Conservation (phyloP, 2,888 invertebrate genomes). For the Meteorus colon region DNA sequence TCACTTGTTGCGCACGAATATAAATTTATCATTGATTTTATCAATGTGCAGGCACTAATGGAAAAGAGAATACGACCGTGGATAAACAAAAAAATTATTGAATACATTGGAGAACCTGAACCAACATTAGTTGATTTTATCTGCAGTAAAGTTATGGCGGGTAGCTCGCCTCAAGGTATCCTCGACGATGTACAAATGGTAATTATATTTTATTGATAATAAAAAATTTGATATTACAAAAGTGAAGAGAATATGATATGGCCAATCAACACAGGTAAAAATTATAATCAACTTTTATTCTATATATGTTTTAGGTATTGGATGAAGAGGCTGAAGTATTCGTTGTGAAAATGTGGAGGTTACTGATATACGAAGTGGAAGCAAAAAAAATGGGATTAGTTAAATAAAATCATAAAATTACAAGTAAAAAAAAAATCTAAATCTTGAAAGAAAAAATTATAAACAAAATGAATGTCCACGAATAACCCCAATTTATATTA, state of each 20-base stretch:
- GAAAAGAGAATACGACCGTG: constrained; percentile 98
- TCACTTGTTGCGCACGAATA: constrained; percentile 10
- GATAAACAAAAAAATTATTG: constrained; percentile 99
- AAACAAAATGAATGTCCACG: constrained; percentile 41
- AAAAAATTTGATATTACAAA: background rate
- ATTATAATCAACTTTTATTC: constrained; percentile 43
- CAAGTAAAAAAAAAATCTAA: constrained; percentile 23
- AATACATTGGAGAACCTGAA: constrained; percentile 99
- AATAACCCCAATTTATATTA: constrained; percentile 61
- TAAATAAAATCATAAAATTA: constrained; percentile 75
- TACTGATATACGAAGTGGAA: constrained; percentile 99
- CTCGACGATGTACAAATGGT: constrained; percentile 99
- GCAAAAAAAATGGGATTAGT: constrained; percentile 96
- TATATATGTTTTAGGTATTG: constrained; percentile 83
- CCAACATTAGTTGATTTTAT: constrained; percentile 99
- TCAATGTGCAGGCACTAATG: constrained; percentile 83
- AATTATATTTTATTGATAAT: constrained; percentile 57
- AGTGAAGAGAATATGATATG: background rate
- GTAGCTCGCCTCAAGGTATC: constrained; percentile 94
- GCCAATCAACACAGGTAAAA: background rate
- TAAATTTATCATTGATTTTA: background rate
- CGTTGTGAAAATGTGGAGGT: constrained; percentile 99
- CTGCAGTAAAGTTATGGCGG: constrained; percentile 96
- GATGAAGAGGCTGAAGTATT: constrained; percentile 99
- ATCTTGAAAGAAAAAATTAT: constrained; percentile 38